phyloP scores from a whole-genome alignment of 2,797 vertebrate species.

The Oreochromis grahami region DNA sequence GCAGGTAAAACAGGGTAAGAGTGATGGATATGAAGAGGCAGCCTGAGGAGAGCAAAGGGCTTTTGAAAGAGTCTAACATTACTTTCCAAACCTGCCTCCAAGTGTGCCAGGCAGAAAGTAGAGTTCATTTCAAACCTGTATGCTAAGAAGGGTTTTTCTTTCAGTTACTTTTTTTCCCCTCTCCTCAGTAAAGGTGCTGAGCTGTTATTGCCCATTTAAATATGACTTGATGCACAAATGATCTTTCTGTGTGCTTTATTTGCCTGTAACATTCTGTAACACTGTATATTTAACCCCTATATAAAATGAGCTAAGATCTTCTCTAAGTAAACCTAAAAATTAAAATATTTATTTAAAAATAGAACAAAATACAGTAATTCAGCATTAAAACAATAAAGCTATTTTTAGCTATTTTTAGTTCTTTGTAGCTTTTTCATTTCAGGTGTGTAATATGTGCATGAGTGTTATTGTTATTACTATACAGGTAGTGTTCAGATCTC shows the following conservation, averaged over 20 bases:
- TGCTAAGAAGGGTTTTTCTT: background rate
- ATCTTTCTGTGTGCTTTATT: background rate
- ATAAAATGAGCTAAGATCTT: background rate
- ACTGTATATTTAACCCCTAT: background rate
- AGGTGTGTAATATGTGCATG: background rate
- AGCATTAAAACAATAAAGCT: background rate
- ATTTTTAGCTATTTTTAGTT: background rate
- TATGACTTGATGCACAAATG: background rate
- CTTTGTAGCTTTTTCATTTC: background rate
- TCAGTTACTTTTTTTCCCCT: background rate
- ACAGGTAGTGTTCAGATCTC: too few species aligned
- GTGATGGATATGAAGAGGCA: background rate
- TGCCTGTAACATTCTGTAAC: background rate
- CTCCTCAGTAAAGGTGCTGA: background rate
- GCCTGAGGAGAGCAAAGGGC: background rate
- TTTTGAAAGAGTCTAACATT: background rate
- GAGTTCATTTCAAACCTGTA: background rate
- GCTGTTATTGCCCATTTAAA: background rate
- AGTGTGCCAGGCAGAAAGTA: too few species aligned
- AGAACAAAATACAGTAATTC: background rate
- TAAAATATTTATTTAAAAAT: background rate
- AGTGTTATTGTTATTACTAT: too few species aligned
- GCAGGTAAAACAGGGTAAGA: conserved; percentile 19
- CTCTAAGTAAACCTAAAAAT: background rate
- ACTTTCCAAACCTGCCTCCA: background rate